Percentiles rank a stretch among this genome's conserved stretches.
Conservation (phyloP, 2,797 vertebrate species). For the Schizopygopsis malacanthus region DNA sequence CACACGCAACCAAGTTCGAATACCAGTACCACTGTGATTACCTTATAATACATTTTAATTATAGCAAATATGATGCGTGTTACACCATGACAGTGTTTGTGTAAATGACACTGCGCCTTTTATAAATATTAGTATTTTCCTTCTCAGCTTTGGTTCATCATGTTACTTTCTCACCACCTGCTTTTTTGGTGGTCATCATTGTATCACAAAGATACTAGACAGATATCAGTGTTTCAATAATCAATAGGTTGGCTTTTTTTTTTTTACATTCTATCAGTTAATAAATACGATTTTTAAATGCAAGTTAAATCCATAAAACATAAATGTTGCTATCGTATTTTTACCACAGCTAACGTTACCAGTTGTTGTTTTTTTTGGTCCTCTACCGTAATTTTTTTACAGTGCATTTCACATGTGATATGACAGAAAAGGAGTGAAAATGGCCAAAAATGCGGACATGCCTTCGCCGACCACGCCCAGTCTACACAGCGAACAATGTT, state of each 20-base stretch:
- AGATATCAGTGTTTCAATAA: not conserved
- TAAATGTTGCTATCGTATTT: not conserved
- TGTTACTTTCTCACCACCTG: not conserved
- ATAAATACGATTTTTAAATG: not conserved
- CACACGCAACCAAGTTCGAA: not conserved
- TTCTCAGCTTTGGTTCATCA: not conserved
- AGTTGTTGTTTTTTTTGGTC: not conserved
- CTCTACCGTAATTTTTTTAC: not conserved
- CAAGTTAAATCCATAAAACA: not conserved
- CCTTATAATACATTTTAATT: not conserved
- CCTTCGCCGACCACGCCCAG: slow-evolving; percentile 72
- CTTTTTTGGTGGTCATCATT: not conserved
- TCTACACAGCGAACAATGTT: slow-evolving; percentile 54
- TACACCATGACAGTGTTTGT: not conserved
- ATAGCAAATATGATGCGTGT: not conserved
- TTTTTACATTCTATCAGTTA: not conserved
- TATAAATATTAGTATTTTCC: not conserved
- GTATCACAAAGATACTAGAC: not conserved
- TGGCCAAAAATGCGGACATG: slow-evolving; percentile 49
- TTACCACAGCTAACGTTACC: not conserved
- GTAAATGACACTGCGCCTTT: not conserved
- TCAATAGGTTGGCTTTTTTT: not conserved
- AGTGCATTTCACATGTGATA: not conserved
- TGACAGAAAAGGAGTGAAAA: slow-evolving; percentile 15
- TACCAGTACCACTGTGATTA: not conserved